Evolutionary conservation across 2,888 invertebrate genomes (phyloP).

Genomic region (Euplagia quadripunctaria): DNA sequence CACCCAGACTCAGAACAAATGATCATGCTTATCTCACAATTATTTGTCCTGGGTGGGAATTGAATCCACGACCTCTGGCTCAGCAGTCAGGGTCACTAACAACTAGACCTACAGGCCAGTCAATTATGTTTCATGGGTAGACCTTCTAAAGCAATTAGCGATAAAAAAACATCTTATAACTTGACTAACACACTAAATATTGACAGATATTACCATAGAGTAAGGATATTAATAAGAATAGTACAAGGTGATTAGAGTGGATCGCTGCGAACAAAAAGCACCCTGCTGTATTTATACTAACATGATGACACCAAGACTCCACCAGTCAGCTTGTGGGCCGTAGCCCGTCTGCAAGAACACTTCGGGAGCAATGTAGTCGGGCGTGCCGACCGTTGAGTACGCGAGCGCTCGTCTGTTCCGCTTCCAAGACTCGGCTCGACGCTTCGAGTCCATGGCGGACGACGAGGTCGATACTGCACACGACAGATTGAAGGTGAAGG

Average conservation of each 20-base stretch:
- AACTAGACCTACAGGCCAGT: too few relatives aligned
- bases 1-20: too few relatives aligned
- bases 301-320: constrained; percentile 99
- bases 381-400: constrained; percentile 98
- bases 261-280: not conserved
- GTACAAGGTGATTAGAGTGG: not conserved
- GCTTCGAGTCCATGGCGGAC: constrained; percentile 96
- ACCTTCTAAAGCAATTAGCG: too few relatives aligned
- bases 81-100: too few relatives aligned
- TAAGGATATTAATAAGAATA: too few relatives aligned
- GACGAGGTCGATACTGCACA: constrained; percentile 80
- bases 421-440: constrained; percentile 99
- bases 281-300: constrained; percentile 78
- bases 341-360: constrained; percentile 99
- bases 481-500: constrained; percentile 36
- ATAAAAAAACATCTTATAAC: too few relatives aligned
- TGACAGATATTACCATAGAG: too few relatives aligned
- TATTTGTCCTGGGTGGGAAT: too few relatives aligned
- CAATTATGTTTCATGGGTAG: too few relatives aligned
- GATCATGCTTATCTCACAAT: too few relatives aligned
- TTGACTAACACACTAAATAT: too few relatives aligned
- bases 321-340: constrained; percentile 99
- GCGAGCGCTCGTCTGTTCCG: constrained; percentile 98
- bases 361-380: constrained; percentile 99
- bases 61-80: too few relatives aligned